A percentile compares a stretch with the other conserved stretches of the same genome.
These are phyloP conservation scores for Tetranychus piercei DNA, from an alignment of 2,888 invertebrate genomes.

Conservation along the genomic window DNA sequence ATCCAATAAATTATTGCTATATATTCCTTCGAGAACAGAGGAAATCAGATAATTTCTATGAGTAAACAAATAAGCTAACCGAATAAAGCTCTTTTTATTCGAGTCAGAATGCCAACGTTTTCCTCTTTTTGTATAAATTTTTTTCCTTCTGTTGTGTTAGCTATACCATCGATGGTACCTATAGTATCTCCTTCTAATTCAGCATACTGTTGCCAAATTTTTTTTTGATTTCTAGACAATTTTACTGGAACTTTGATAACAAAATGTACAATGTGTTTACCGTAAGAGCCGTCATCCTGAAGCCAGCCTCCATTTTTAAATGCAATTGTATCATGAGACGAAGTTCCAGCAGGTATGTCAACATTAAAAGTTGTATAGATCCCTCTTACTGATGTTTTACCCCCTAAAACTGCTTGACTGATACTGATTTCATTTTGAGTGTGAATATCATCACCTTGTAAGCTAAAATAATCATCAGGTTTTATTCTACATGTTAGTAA, in stretches of 20 bases:
- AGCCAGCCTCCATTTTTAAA: background rate
- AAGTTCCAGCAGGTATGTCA: background rate
- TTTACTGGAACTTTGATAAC: background rate
- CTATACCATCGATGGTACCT: background rate
- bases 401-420: conserved; percentile 1
- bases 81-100: too few species aligned
- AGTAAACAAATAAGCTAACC: too few species aligned
- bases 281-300: background rate
- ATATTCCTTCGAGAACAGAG: too few species aligned
- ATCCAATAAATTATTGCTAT: too few species aligned
- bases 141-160: background rate
- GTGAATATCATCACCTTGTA: background rate
- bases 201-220: background rate
- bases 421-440: conserved; percentile 1
- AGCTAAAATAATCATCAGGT: background rate
- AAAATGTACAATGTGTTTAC: background rate
- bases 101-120: too few species aligned
- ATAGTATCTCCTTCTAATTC: background rate
- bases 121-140: too few species aligned
- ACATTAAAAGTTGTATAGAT: background rate
- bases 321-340: background rate
- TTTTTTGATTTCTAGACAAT: background rate
- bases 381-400: background rate
- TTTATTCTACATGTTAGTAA: background rate
- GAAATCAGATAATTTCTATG: too few species aligned